Base-by-base conservation (phyloP, 2,113 vertebrate species). In the Chaetorhynchus papuensis region DNA sequence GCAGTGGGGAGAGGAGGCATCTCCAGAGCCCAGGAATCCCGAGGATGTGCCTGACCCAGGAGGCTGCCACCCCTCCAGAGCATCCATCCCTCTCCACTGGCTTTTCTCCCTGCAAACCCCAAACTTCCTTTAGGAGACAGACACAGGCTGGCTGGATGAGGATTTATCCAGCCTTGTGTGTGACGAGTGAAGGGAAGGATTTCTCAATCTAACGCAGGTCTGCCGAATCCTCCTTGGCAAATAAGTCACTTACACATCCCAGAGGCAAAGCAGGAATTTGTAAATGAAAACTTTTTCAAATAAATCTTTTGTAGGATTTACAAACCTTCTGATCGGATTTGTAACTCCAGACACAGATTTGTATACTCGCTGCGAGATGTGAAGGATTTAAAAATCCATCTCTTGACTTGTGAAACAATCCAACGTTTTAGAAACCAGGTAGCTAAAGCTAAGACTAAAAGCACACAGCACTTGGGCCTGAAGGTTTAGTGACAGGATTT, bases 321-420 rank as follows among this genome's bases (percentile, higher is more conserved):
- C 86, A 86, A 96, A 91, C 95, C 95, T 86, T 56, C 93, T 93
- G 96, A 95, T 95, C 27, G 94, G 97, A 97, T 97, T 97, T 96
- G 97, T 96, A 92, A 68, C 95, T 95, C 59, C 93, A 97, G 95
- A 96, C 89, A 76, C 85, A 96, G 97, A 96, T 96, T 78, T 97
- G 92, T 92, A 84, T 86, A 91, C 94, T 96, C 74, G 92, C 89
- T 69, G 72, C 1, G 26, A 97, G 94, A 94, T 94, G 94, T 72
- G 96, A 90, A 91, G 97, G 97, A 89, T 97, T 97, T 97, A 96
- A 96, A 97, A 96, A 96, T 76, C 87, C 93, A 91, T 96, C 95
- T 96, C 95, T 90, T 78, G 93, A 93, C 94, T 96, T 76, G 82
- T 47, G 92, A 94, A 96, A 96, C 96, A 95, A 97, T 96, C 95